Conservation (phyloP, 2,113 vertebrate genomes). For the Plotosus lineatus region DNA sequence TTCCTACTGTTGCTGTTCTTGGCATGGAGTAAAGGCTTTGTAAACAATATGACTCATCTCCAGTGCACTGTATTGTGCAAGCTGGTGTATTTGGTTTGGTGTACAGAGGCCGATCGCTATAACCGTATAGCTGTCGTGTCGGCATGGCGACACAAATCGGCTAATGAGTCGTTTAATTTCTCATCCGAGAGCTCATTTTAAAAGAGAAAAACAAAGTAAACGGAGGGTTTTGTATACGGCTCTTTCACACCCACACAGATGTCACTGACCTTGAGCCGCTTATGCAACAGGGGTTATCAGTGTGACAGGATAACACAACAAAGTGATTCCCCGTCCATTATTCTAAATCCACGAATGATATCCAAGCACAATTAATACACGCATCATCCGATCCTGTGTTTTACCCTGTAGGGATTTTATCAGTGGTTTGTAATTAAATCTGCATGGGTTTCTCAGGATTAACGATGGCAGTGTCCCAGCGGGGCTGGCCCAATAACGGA, state of each 20-base stretch:
- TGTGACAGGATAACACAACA: neutral
- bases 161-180: neutral
- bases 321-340: neutral
- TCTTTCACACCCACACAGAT: neutral
- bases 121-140: neutral
- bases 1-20: neutral
- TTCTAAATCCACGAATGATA: neutral
- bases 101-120: neutral
- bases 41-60: conserved; percentile 14
- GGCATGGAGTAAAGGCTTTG: neutral
- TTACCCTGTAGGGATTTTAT: conserved; percentile 35
- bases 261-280: neutral
- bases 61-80: neutral
- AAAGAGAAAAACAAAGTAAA: neutral
- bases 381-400: conserved; percentile 17
- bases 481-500: conserved; percentile 29
- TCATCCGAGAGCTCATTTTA: neutral
- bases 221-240: neutral
- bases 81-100: neutral
- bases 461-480: conserved; percentile 3
- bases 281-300: neutral
- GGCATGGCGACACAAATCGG: neutral
- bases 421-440: conserved; percentile 47
- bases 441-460: conserved; percentile 41
- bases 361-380: conserved; percentile 28